Percentiles rank a stretch among this genome's conserved stretches.
Evolutionary conservation across 2,797 vertebrate genomes (phyloP).

Genomic region (Dendrocincla fuliginosa): DNA sequence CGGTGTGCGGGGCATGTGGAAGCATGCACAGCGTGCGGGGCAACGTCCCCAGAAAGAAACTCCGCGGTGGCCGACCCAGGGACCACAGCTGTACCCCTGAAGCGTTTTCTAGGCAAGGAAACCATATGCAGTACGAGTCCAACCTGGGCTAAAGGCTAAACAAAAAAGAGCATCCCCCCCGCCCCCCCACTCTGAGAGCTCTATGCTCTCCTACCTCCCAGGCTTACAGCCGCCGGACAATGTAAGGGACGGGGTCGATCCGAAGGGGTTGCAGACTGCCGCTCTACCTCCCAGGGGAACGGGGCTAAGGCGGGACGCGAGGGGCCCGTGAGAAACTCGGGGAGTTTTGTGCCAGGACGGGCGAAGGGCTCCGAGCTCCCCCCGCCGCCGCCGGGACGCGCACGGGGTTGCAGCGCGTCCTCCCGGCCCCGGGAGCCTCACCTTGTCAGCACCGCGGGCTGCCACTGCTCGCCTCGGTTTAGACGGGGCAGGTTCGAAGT

Average conservation of each 20-base stretch:
- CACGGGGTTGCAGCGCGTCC: not conserved
- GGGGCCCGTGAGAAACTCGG: not conserved
- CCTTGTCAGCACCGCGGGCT: not conserved
- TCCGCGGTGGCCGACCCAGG: not conserved
- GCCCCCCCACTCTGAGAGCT: not conserved
- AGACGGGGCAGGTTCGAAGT: not conserved
- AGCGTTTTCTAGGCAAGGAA: not conserved
- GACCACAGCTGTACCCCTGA: not conserved
- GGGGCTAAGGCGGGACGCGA: fast-evolving
- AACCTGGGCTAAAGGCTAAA: not conserved
- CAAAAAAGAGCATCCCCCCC: not conserved
- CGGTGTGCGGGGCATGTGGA: not conserved
- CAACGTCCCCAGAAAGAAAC: not conserved
- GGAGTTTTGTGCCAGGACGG: not conserved
- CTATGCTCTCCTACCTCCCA: not conserved
- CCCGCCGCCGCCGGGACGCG: not conserved
- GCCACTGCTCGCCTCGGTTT: not conserved
- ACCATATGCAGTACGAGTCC: not conserved
- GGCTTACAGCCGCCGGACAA: not conserved
- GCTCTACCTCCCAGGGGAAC: not conserved
- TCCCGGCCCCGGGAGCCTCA: not conserved
- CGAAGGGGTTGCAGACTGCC: not conserved
- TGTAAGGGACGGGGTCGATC: not conserved
- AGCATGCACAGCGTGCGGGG: not conserved
- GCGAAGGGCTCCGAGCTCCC: not conserved